Conservation (phyloP, 2,888 invertebrate genomes). For the Luffia ferchaultella region DNA sequence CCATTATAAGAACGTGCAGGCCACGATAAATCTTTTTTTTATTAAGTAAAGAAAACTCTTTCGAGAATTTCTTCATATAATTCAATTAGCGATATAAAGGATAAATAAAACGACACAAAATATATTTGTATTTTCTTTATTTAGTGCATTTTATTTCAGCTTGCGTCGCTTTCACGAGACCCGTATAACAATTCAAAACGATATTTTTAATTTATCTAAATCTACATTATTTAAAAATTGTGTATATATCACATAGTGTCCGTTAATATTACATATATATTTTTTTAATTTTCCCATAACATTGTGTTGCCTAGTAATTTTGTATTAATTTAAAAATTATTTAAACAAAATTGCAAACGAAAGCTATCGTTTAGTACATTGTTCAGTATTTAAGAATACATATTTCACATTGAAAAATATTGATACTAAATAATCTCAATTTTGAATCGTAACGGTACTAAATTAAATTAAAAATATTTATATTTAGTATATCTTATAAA, state of each 20-base stretch:
- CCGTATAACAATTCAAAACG: conserved; percentile 49
- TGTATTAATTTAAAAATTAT: too few species aligned
- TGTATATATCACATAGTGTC: conserved; percentile 61
- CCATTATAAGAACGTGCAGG: not conserved
- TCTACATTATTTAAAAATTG: conserved; percentile 52
- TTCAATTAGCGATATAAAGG: not conserved
- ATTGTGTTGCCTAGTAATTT: too few species aligned
- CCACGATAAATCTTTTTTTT: not conserved
- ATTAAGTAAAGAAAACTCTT: not conserved
- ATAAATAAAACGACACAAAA: conserved; percentile 35
- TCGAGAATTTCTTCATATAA: not conserved
- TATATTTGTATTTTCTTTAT: conserved; percentile 42
- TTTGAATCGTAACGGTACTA: too few species aligned
- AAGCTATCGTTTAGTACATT: too few species aligned
- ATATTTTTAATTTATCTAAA: conserved; percentile 31
- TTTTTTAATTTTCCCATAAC: conserved; percentile 4
- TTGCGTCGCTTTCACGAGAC: conserved; percentile 30
- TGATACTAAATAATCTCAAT: too few species aligned
- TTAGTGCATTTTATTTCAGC: conserved; percentile 48
- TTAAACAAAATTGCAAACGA: too few species aligned
- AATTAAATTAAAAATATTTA: too few species aligned
- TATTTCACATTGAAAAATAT: too few species aligned
- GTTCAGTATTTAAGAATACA: too few species aligned
- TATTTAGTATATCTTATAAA: too few species aligned
- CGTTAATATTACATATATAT: conserved; percentile 27